phyloP scores from a whole-genome alignment of 2,888 invertebrate genomes.

The Mycalesis mineus region DNA sequence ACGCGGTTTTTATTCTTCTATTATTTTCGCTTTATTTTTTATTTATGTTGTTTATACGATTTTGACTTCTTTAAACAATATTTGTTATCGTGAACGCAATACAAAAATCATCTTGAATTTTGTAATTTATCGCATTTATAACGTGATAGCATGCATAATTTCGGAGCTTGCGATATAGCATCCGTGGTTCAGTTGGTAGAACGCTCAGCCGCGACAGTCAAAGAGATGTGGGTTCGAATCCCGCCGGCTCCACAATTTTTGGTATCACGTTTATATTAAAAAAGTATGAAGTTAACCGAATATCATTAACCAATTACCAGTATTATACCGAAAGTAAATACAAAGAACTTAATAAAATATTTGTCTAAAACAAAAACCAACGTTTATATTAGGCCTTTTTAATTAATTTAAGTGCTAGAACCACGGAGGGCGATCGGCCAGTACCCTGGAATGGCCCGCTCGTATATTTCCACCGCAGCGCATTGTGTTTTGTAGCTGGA shows the following conservation, averaged over 20 bases:
- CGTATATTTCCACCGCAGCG: slow-evolving; percentile 45
- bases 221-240: no score
- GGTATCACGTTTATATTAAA: no score
- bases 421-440: slow-evolving; percentile 23
- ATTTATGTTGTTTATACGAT: neutral
- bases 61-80: neutral
- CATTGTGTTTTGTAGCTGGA: slow-evolving; percentile 56
- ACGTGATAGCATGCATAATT: no score
- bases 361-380: neutral
- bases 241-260: no score
- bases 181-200: no score
- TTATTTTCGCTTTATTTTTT: neutral
- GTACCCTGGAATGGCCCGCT: slow-evolving; percentile 18
- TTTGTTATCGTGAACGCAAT: neutral
- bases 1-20: slow-evolving; percentile 1
- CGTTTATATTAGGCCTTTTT: slow-evolving; percentile 34
- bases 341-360: neutral
- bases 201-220: no score
- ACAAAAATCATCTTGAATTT: no score
- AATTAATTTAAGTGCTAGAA: slow-evolving; percentile 58
- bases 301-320: no score
- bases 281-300: no score
- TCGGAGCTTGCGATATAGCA: no score
- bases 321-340: no score
- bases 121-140: no score